Conservation (phyloP, 2,888 invertebrate species). For the Tetanocera ferruginea region DNA sequence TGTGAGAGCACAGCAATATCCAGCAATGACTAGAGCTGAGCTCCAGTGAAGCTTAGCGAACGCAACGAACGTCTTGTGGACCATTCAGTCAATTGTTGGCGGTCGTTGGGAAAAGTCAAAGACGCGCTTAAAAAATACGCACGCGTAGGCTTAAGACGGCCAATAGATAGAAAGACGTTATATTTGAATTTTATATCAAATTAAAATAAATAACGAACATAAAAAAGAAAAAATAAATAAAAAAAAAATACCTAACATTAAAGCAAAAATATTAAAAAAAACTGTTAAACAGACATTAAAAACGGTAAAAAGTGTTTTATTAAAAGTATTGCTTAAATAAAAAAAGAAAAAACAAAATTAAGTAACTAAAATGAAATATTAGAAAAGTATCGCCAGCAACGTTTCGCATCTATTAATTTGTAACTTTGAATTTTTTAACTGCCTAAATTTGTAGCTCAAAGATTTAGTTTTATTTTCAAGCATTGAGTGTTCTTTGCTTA, state of each 20-base stretch:
- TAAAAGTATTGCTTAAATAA: too few relatives aligned
- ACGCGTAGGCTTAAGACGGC: background rate
- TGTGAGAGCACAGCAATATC: background rate
- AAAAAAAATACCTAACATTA: slow-evolving; percentile 9
- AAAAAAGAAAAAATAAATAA: slow-evolving; percentile 2
- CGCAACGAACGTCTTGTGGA: slow-evolving; percentile 4
- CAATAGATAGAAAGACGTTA: slow-evolving; percentile 4
- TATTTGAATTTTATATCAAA: background rate
- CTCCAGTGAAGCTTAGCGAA: background rate
- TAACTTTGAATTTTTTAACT: background rate
- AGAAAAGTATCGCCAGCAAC: too few relatives aligned
- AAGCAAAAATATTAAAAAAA: too few relatives aligned
- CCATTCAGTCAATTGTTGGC: slow-evolving; percentile 49
- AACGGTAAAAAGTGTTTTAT: background rate
- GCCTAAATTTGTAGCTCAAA: slow-evolving; percentile 1
- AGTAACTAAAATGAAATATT: too few relatives aligned
- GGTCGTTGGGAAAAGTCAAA: slow-evolving; percentile 48
- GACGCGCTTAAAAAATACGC: background rate
- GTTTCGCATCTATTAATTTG: background rate
- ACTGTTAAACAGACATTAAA: background rate
- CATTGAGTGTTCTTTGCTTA: too few relatives aligned
- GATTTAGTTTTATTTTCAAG: background rate
- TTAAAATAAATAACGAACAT: background rate
- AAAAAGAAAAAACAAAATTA: too few relatives aligned
- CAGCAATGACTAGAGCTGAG: background rate